These are phyloP conservation scores for Litoditis marina DNA, from an alignment of 2,888 invertebrate species.

Conservation along the genomic window DNA sequence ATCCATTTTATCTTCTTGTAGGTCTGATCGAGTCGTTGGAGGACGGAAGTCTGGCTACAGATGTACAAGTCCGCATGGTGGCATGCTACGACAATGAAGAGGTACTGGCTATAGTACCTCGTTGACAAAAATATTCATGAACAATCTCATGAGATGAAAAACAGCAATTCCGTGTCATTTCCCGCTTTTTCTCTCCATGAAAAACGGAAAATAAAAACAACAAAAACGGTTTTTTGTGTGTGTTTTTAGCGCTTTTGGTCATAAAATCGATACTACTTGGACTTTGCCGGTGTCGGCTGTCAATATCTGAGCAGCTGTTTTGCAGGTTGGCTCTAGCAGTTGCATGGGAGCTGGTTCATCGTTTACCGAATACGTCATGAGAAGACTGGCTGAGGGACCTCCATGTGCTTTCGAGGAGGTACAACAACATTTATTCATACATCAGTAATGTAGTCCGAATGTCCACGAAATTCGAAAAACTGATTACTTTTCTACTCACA, in stretches of 20 bases:
- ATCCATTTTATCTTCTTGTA: conserved; percentile 1
- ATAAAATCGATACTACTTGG: neutral
- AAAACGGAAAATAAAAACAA: too few relatives aligned
- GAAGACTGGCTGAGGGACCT: too few relatives aligned
- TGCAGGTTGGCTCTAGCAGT: conserved; percentile 65
- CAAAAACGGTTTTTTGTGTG: too few relatives aligned
- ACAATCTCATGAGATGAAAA: too few relatives aligned
- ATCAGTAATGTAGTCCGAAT: too few relatives aligned
- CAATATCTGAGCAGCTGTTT: conserved; percentile 5
- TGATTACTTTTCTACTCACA: too few relatives aligned
- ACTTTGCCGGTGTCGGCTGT: neutral
- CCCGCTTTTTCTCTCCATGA: too few relatives aligned
- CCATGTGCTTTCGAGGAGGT: conserved; percentile 39
- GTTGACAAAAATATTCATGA: too few relatives aligned
- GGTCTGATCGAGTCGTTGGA: conserved; percentile 63
- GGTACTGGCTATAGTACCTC: too few relatives aligned
- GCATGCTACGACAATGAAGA: conserved; percentile 67
- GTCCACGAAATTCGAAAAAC: too few relatives aligned
- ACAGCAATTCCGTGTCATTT: too few relatives aligned
- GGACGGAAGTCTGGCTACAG: conserved; percentile 55
- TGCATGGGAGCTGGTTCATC: conserved; percentile 66
- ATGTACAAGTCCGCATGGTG: conserved; percentile 64
- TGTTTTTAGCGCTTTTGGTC: neutral
- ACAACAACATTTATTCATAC: too few relatives aligned
- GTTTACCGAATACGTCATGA: conserved; percentile 64